Percentiles rank a stretch among this genome's conserved stretches.
Conservation (phyloP, 2,797 vertebrate species). For the Alauda arvensis region DNA sequence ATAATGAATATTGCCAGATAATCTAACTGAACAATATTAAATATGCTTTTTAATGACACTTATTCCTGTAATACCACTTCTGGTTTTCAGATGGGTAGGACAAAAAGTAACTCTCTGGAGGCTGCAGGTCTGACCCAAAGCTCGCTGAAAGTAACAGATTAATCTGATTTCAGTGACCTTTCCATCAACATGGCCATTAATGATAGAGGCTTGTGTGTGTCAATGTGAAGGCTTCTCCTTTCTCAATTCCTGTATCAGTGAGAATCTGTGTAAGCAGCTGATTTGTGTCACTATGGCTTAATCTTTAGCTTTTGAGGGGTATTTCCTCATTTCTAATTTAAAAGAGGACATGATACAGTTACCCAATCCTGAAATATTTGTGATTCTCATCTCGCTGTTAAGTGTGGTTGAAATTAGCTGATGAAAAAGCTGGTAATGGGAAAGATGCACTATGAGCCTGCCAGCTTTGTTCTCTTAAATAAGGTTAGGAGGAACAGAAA, state of each 20-base stretch:
- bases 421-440: neutral
- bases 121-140: neutral
- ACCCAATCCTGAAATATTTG: neutral
- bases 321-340: neutral
- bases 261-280: neutral
- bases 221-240: neutral
- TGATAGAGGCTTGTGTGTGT: neutral
- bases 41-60: neutral
- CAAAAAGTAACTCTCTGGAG: neutral
- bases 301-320: neutral
- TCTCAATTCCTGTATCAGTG: neutral
- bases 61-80: neutral
- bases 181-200: accelerated
- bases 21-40: neutral
- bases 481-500: neutral
- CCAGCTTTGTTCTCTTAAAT: neutral
- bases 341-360: neutral
- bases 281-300: neutral
- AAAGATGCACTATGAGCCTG: neutral
- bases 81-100: neutral
- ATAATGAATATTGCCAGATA: neutral
- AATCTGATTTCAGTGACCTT: neutral
- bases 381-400: neutral
- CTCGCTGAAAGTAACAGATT: neutral
- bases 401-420: neutral